These are phyloP conservation scores for Argyresthia goedartella DNA, from an alignment of 2,888 invertebrate species.

Conservation along the genomic window DNA sequence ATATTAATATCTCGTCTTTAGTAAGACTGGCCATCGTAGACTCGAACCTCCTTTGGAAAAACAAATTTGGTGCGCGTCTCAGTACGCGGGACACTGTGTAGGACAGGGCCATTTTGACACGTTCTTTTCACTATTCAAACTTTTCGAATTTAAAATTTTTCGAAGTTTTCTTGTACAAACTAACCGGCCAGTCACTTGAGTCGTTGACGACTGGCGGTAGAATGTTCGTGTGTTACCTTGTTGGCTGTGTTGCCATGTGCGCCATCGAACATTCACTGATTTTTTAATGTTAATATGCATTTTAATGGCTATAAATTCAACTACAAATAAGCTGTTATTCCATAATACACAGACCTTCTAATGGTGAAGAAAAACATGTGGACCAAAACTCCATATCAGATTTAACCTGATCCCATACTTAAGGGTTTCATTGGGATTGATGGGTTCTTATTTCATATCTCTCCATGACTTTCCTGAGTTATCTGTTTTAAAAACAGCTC, in stretches of 20 bases:
- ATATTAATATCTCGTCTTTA: slow-evolving; percentile 55
- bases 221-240: slow-evolving; percentile 8
- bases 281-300: no score
- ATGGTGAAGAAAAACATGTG: no score
- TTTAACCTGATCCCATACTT: no score
- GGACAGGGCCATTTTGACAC: slow-evolving; percentile 34
- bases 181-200: slow-evolving; percentile 4
- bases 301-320: no score
- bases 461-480: no score
- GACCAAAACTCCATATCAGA: no score
- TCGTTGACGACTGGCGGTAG: slow-evolving; percentile 6
- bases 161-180: not conserved
- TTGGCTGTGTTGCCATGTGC: slow-evolving; percentile 4
- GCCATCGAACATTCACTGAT: not conserved
- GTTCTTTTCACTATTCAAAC: slow-evolving; percentile 8
- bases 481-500: no score
- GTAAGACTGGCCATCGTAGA: slow-evolving; percentile 59
- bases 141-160: slow-evolving; percentile 2
- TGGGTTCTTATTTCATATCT: no score
- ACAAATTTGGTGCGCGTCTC: slow-evolving; percentile 40
- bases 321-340: no score
- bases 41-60: slow-evolving; percentile 51
- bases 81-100: slow-evolving; percentile 49
- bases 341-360: no score
- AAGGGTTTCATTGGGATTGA: no score